Conservation (phyloP, 2,888 invertebrate species). For the Cerastis leucographa region DNA sequence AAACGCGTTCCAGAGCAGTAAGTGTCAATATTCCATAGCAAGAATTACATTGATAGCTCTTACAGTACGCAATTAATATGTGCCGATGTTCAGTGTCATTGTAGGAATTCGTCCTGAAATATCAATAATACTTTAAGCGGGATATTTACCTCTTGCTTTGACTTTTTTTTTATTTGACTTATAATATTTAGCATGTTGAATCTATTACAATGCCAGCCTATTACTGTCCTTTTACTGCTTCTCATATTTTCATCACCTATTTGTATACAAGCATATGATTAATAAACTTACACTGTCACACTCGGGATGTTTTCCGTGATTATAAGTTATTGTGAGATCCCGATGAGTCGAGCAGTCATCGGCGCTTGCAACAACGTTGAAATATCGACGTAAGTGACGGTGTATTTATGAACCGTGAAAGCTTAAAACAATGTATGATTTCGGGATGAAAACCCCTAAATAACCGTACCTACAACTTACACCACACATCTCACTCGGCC, state of each 20-base stretch:
- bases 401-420: no score
- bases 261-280: neutral
- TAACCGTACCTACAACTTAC: slow-evolving; percentile 32
- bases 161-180: no score
- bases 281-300: no score
- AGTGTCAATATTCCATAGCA: neutral
- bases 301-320: no score
- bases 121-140: no score
- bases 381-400: no score
- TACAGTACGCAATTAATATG: neutral
- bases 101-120: neutral
- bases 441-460: neutral
- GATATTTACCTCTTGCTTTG: no score
- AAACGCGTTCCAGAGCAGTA: neutral
- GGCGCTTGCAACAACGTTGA: no score
- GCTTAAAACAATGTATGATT: neutral
- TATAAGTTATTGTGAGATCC: no score
- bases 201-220: neutral
- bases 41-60: neutral
- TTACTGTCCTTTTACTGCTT: neutral
- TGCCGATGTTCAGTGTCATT: neutral
- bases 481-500: slow-evolving; percentile 63
- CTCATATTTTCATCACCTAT: neutral
- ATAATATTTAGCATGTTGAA: neutral
- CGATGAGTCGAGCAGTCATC: no score